Evolutionary conservation across 2,797 vertebrate species (phyloP), one percentile per base, ranked within the genome.

Genomic region (Fistularia tabacaria): DNA sequence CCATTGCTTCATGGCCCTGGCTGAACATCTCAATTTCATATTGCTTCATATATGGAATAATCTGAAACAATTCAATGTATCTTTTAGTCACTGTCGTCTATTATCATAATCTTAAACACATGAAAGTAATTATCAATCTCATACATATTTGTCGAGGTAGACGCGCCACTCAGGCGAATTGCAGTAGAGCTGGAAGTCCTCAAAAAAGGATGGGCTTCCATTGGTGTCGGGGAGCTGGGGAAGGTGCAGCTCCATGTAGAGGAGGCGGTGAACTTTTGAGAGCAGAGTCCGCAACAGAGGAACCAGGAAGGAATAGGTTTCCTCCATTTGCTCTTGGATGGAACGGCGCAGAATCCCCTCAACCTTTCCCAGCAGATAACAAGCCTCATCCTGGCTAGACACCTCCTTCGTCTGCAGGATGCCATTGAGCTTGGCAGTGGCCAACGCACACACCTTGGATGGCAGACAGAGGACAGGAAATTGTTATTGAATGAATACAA

Each of bases 1-100:
- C 95, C 93, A 97, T 97, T 65, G 76, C 90, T 81, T 98, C 96
- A 0, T 93, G 93, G 57, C 90, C 89, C 69, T 90, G 91, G 69
- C 92, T 94, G 87, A 98, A 98, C 13, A 87, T 96, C 73, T 93
- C 94, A 0, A 94, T 91, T 84, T 99, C 97, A 70, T 98, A 98
- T 46, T 98, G 95, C 83, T 97, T 98, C 97, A 98, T 98, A 70
- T 97, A 97, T 6, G 95, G 96, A 80, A 98, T 93, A 74, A 99
- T 99, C 97, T 99, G 77, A 39, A 50, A 53, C 56, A 6, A n/a
- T n/a, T n/a, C n/a, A n/a, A 25, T 25, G 25, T 5, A 25, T 25
- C 2, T 25, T 25, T 25, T 25, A 25, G 25, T 25, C 25, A 6
- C 14, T 41, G 46, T 43, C 1, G 7, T 38, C 3, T 25, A 25